Evolutionary conservation across 1,140 invertebrate species (phyloP).

Genomic region (Asbolus verrucosus): DNA sequence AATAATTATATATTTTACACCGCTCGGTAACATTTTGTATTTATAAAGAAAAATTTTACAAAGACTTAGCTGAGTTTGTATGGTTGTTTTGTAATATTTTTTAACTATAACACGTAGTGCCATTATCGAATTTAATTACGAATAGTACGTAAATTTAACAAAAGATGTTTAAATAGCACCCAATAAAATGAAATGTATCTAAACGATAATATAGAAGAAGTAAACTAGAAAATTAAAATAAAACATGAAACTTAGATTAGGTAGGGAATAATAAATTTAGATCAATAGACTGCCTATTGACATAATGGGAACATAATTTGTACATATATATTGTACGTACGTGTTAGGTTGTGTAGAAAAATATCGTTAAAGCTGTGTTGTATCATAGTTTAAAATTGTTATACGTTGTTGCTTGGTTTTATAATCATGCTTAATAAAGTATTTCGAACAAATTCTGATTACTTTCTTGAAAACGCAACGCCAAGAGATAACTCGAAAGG

Average conservation of each 20-base stretch:
- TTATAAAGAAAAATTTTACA: conserved; percentile 37
- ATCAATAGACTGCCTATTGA: conserved; percentile 56
- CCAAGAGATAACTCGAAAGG: too few relatives aligned
- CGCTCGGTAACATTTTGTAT: conserved; percentile 29
- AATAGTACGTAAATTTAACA: conserved; percentile 19
- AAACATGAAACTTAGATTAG: conserved; percentile 18
- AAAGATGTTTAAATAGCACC: conserved; percentile 44
- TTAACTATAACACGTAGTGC: conserved; percentile 52
- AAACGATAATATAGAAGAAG: conserved; percentile 21
- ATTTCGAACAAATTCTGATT: conserved; percentile 61
- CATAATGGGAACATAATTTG: conserved; percentile 57
- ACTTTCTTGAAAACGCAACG: too few relatives aligned
- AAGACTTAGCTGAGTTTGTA: conserved; percentile 13
- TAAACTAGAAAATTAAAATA: conserved; percentile 39
- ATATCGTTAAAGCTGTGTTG: conserved; percentile 50
- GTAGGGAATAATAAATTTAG: conserved; percentile 39
- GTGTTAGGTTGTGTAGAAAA: conserved; percentile 48
- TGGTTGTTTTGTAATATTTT: conserved; percentile 40
- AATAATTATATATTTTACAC: conserved; percentile 53
- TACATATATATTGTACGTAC: conserved; percentile 53
- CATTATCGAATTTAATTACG: conserved; percentile 49
- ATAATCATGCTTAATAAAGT: conserved; percentile 67
- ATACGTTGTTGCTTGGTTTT: conserved; percentile 68
- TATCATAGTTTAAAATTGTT: conserved; percentile 57
- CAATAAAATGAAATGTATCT: conserved; percentile 37